Conservation (phyloP, 2,888 invertebrate genomes). For the Helleia helle region DNA sequence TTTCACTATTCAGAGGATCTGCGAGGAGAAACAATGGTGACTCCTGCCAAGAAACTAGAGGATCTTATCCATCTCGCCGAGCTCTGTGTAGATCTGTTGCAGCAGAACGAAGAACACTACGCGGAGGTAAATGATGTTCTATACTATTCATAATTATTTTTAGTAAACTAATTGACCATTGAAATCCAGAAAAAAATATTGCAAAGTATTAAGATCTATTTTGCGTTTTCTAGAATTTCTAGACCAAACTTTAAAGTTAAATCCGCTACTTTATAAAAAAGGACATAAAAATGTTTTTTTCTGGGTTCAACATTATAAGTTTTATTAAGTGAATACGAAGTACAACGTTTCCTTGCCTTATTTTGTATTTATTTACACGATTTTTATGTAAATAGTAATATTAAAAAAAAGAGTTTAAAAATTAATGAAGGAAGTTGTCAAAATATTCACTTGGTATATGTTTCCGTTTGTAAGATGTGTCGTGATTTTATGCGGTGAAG, state of each 20-base stretch:
- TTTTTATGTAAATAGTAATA: no score
- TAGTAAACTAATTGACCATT: neutral
- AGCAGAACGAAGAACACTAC: conserved; percentile 99
- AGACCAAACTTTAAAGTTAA: no score
- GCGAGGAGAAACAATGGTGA: conserved; percentile 86
- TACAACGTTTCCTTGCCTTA: no score
- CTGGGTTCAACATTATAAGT: neutral
- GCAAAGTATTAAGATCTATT: no score
- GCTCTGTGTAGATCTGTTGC: conserved; percentile 97
- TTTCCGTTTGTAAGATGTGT: conserved; percentile 3
- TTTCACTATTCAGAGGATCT: conserved; percentile 81
- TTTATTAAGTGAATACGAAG: neutral
- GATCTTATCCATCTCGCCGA: conserved; percentile 98
- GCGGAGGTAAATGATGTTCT: conserved; percentile 99
- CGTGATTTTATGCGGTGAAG: conserved; percentile 28
- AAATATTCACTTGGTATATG: conserved; percentile 1
- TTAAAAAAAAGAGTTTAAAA: no score
- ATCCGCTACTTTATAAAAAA: no score
- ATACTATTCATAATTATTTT: conserved; percentile 4
- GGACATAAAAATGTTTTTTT: no score
- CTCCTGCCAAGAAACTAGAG: conserved; percentile 93
- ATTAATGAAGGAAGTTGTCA: neutral
- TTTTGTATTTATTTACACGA: no score
- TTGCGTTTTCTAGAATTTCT: no score
- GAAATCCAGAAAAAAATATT: conserved; percentile 5